phyloP scores from a whole-genome alignment of 2,797 vertebrate genomes.

The Xenentodon cancila region DNA sequence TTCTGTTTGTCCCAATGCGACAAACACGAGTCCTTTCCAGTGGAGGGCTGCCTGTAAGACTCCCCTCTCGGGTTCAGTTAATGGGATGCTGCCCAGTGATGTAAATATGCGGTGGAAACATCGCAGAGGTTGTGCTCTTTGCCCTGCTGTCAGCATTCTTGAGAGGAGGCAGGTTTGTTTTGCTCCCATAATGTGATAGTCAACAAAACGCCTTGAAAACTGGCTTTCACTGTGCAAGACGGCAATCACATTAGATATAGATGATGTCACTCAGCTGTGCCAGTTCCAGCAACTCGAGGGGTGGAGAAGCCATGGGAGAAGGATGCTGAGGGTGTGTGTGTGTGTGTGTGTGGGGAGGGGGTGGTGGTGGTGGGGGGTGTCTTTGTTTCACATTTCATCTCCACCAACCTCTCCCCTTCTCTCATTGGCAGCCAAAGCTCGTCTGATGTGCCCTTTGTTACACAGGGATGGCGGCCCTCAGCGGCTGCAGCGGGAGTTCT shows the following conservation, averaged over 20 bases:
- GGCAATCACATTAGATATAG: conserved; percentile 67
- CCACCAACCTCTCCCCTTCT: conserved; percentile 10
- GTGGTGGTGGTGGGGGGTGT: conserved; percentile 54
- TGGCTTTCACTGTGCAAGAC: conserved; percentile 46
- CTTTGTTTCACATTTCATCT: conserved; percentile 76
- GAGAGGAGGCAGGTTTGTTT: conserved; percentile 63
- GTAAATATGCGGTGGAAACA: conserved; percentile 3
- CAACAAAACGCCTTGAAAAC: conserved; percentile 74
- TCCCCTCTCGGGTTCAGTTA: not conserved
- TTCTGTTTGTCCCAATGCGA: not conserved
- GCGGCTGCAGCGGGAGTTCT: conserved; percentile 10
- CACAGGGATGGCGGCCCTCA: conserved; percentile 38
- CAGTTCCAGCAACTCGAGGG: conserved; percentile 59
- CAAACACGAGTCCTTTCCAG: not conserved
- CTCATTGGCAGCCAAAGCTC: conserved; percentile 1
- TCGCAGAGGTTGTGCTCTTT: conserved; percentile 1
- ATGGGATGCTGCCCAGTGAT: conserved; percentile 1
- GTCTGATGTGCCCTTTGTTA: conserved; percentile 33
- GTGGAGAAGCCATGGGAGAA: conserved; percentile 56
- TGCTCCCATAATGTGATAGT: conserved; percentile 65
- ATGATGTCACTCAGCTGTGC: conserved; percentile 75
- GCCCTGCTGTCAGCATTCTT: conserved; percentile 3
- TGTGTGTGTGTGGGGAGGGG: conserved; percentile 4
- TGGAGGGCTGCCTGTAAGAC: not conserved
- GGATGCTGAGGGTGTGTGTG: too few species aligned